Evolutionary conservation across 2,113 vertebrate species (phyloP).

Genomic region (Todiramphus chloris): DNA sequence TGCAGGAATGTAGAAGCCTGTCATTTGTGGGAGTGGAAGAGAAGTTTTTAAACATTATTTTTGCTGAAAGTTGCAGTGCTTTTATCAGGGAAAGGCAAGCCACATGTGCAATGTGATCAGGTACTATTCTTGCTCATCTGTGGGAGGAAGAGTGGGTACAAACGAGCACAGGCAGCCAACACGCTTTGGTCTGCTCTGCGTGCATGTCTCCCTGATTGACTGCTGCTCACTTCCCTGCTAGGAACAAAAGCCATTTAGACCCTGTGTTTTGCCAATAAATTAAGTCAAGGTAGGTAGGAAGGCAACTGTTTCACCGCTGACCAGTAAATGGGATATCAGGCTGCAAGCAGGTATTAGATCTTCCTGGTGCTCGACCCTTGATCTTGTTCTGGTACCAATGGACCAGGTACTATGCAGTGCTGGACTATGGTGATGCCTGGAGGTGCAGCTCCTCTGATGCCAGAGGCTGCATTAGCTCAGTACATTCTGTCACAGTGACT

Average conservation of each 20-base stretch:
- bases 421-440: neutral
- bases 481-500: neutral
- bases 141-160: constrained; percentile 25
- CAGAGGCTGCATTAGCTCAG: neutral
- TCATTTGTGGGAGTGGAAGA: neutral
- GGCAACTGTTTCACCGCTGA: neutral
- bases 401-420: neutral
- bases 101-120: neutral
- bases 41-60: neutral
- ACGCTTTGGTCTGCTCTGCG: neutral
- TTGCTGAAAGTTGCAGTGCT: neutral
- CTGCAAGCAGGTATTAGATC: rapidly evolving
- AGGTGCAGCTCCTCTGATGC: neutral
- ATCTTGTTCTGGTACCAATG: no score
- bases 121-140: constrained; percentile 31
- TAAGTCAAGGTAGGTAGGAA: neutral
- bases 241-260: neutral
- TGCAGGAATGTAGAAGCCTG: neutral
- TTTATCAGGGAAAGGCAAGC: neutral
- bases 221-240: neutral
- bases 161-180: neutral
- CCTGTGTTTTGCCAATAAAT: neutral
- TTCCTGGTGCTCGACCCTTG: rapidly evolving
- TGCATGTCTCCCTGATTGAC: neutral
- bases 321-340: rapidly evolving